phyloP scores from a whole-genome alignment of 2,113 vertebrate genomes.

The Hypanus sabinus region DNA sequence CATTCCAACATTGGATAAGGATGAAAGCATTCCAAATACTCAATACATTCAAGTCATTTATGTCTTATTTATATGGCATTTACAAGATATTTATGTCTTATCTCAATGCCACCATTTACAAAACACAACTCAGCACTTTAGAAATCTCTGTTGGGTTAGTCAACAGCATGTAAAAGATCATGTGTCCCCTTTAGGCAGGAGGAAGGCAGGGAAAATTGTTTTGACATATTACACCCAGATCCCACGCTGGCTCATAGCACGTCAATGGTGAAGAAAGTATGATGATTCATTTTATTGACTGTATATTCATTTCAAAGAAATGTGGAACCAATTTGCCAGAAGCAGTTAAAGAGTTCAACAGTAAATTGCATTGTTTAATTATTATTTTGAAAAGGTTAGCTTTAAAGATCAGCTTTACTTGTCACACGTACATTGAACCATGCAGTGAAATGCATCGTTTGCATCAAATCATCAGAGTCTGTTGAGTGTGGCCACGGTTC shows the following conservation, averaged over 20 bases:
- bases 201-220: not conserved
- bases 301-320: not conserved
- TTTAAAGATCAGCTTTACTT: too few relatives aligned
- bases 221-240: not conserved
- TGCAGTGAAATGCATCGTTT: too few relatives aligned
- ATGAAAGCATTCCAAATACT: not conserved
- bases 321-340: not conserved
- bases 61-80: too few relatives aligned
- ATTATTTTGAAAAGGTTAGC: too few relatives aligned
- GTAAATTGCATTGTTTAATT: not conserved
- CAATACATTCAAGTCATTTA: not conserved
- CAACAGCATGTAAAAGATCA: conserved; percentile 12
- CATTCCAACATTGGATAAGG: not conserved
- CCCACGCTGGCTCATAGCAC: not conserved
- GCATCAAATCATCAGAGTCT: too few relatives aligned
- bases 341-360: not conserved
- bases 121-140: not conserved
- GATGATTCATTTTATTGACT: not conserved
- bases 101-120: not conserved
- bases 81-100: too few relatives aligned
- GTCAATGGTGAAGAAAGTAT: not conserved
- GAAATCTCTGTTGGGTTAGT: not conserved
- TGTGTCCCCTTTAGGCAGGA: not conserved
- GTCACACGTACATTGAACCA: too few relatives aligned
- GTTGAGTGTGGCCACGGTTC: too few relatives aligned